Conservation (phyloP, 2,113 vertebrate genomes). For the Austrofundulus limnaeus region DNA sequence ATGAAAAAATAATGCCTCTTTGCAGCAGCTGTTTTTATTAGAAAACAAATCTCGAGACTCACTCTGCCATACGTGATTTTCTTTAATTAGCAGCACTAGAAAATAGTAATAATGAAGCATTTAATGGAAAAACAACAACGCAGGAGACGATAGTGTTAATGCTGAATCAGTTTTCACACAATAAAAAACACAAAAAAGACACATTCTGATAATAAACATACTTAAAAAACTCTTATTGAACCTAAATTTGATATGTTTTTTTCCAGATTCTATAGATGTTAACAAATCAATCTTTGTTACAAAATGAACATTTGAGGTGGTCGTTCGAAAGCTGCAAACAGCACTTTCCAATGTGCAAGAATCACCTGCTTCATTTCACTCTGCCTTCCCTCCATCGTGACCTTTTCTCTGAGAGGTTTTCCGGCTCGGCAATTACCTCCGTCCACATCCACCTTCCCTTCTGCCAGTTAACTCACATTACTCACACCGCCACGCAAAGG, state of each 20-base stretch:
- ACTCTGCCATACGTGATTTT: background rate
- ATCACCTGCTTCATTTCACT: constrained; percentile 10
- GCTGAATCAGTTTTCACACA: no score
- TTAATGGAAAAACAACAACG: background rate
- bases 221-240: no score
- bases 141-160: no score
- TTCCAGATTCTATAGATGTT: background rate
- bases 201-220: no score
- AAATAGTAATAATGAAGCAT: constrained; percentile 7
- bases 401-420: constrained; percentile 15
- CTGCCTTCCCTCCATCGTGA: background rate
- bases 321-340: background rate
- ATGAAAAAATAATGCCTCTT: background rate
- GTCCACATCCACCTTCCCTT: constrained; percentile 20
- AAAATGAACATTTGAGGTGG: constrained; percentile 2
- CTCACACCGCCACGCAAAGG: constrained; percentile 23
- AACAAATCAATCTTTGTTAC: constrained; percentile 2
- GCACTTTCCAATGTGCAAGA: background rate
- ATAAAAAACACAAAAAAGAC: no score
- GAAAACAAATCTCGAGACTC: background rate
- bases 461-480: constrained; percentile 18
- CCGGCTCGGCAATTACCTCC: constrained; percentile 20
- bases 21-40: background rate
- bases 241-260: no score
- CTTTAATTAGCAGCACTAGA: background rate